These are phyloP conservation scores for Ctenoplectra terminalis DNA, from an alignment of 1,140 invertebrate species.

Conservation along the genomic window DNA sequence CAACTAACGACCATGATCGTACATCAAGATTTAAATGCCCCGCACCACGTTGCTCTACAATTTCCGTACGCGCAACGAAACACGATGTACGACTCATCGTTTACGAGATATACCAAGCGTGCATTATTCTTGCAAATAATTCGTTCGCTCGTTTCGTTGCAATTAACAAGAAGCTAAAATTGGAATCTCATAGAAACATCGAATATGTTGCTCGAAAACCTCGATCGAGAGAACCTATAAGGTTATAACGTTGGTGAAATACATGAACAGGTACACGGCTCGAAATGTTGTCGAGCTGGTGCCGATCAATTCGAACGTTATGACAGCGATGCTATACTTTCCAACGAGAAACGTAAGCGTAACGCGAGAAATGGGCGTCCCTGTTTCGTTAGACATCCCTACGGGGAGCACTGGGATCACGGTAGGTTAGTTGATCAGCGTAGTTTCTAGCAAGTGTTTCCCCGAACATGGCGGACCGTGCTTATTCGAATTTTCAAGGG, in stretches of 20 bases:
- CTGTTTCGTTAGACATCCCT: conserved; percentile 44
- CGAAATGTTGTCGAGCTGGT: background rate
- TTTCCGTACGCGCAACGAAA: background rate
- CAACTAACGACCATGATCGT: conserved; percentile 52
- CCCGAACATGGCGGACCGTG: conserved; percentile 74
- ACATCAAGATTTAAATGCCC: conserved; percentile 27
- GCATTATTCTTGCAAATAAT: background rate
- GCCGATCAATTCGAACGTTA: too few relatives aligned
- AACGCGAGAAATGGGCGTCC: background rate
- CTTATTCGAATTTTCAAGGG: conserved; percentile 72
- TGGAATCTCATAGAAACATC: background rate
- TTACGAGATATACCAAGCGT: too few relatives aligned
- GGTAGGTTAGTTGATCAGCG: conserved; percentile 54
- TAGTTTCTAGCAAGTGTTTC: conserved; percentile 74
- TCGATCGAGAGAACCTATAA: background rate
- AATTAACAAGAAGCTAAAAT: too few relatives aligned
- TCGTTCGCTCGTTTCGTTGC: background rate
- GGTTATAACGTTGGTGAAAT: background rate
- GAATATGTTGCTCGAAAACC: background rate
- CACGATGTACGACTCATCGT: background rate
- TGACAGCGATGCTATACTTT: background rate
- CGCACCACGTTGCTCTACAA: background rate
- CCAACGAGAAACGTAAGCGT: background rate
- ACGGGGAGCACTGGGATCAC: conserved; percentile 42
- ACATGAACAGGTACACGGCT: background rate